Evolutionary conservation across 1,140 invertebrate genomes (phyloP).

Genomic region (Mycetomoellerius zeteki): DNA sequence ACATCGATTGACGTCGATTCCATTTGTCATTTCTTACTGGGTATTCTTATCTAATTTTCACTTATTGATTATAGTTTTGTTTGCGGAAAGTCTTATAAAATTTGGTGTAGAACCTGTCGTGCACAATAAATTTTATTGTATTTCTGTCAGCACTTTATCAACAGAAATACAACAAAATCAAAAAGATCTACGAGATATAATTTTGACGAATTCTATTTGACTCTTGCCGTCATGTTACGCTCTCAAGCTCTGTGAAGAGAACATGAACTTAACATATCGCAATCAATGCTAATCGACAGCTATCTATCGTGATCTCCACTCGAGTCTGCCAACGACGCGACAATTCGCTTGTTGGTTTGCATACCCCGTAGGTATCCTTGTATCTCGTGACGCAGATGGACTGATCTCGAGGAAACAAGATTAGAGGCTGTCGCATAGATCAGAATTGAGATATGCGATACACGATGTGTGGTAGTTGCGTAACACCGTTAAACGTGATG

Average conservation of each 20-base stretch:
- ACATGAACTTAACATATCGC: not conserved
- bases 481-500: not conserved
- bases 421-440: not conserved
- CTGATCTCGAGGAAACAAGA: constrained; percentile 6
- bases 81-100: not conserved
- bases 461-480: constrained; percentile 8
- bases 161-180: not conserved
- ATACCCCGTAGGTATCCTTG: not conserved
- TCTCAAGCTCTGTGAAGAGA: not conserved
- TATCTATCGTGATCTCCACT: not conserved
- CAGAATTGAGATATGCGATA: constrained; percentile 4
- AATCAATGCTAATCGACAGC: not conserved
- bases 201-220: not conserved
- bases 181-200: no score
- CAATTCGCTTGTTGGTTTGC: not conserved
- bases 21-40: no score
- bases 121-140: not conserved
- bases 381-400: not conserved
- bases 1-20: no score
- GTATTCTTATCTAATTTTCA: no score
- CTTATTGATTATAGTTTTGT: not conserved
- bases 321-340: not conserved
- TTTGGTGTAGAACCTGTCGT: not conserved
- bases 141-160: not conserved
- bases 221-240: not conserved